phyloP scores from a whole-genome alignment of 2,888 invertebrate species.

The Synanthedon andrenaeformis region DNA sequence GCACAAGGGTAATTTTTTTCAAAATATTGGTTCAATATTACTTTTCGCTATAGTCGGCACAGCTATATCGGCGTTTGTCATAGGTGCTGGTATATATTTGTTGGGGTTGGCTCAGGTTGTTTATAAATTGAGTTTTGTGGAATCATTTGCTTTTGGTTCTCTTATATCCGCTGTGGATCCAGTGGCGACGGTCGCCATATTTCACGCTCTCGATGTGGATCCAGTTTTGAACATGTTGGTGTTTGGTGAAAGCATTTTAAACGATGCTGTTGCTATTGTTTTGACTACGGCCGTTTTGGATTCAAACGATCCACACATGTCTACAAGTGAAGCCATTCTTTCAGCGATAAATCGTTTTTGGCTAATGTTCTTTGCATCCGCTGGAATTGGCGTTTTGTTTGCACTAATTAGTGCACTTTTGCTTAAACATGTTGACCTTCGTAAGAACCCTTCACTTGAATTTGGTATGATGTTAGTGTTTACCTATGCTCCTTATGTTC shows the following conservation, averaged over 20 bases:
- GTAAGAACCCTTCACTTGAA: conserved; percentile 97
- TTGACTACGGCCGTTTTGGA: conserved; percentile 90
- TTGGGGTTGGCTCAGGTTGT: conserved; percentile 92
- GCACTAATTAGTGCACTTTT: conserved; percentile 93
- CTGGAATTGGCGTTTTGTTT: conserved; percentile 94
- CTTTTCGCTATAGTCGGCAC: conserved; percentile 98
- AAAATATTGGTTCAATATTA: conserved; percentile 98
- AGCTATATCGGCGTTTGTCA: conserved; percentile 95
- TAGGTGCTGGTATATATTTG: conserved; percentile 95
- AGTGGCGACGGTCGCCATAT: conserved; percentile 98
- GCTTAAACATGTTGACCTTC: conserved; percentile 93
- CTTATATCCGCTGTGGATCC: conserved; percentile 99
- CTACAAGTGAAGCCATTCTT: conserved; percentile 86
- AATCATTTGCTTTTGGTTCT: conserved; percentile 99
- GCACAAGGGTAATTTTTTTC: conserved; percentile 96
- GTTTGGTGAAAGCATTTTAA: conserved; percentile 93
- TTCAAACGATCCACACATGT: conserved; percentile 69
- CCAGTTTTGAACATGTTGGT: conserved; percentile 99
- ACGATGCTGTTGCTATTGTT: conserved; percentile 99
- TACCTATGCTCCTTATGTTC: conserved; percentile 97
- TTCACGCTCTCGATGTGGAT: conserved; percentile 97
- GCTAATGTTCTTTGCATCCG: conserved; percentile 98
- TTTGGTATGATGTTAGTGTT: conserved; percentile 99
- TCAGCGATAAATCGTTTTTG: conserved; percentile 92
- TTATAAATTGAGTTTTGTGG: conserved; percentile 92